Base-by-base conservation (phyloP, 1,140 invertebrate genomes). In the Conus betulinus region DNA sequence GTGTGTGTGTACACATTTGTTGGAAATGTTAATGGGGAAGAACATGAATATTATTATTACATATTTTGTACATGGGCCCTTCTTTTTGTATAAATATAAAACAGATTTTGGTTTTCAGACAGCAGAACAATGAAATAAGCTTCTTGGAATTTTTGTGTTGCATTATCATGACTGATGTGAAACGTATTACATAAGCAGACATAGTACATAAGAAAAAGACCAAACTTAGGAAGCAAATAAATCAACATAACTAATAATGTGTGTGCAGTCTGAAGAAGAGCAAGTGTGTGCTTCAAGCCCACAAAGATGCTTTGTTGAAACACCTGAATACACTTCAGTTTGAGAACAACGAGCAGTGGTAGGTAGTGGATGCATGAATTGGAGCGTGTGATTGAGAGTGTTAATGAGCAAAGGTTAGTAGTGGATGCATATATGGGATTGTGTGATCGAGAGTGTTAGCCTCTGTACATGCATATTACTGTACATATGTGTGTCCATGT, bases 221-320 rank as follows among this genome's bases (percentile, higher is more conserved):
- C 39, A 39, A 39, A 39, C 39, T 39, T 39, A 39, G 39, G 39
- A 60, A 60, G 8, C 8, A 60, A 60, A 60, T 60, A 15, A 60
- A 11, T 15, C 8, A 60, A 13, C 55, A 57, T 57, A 13, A 15
- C 15, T 60, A 8, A 27, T 51, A 63, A 27, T 82, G 20, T 87
- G 84, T 84, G 55, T 76, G 63, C 67, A 92, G 91, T 78, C 89
- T 92, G 60, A 91, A 91, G 88, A 92, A 91, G 85, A 91, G 88
- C 15, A 81, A 85, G n/a, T 55, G 78, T 78, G 90, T 91, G 17
- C 67, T 92, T 23, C 88, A 88, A 78, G 91, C 91, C 52, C 91
- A 92, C 87, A 88, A 88, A 39, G 82, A 82, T 85, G 91, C 91
- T 23, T 83, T 92, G 63, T 25, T 84, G 15, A 90, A 90, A 76